Evolutionary conservation across 1,140 invertebrate species (phyloP).

Genomic region (Atta texana): DNA sequence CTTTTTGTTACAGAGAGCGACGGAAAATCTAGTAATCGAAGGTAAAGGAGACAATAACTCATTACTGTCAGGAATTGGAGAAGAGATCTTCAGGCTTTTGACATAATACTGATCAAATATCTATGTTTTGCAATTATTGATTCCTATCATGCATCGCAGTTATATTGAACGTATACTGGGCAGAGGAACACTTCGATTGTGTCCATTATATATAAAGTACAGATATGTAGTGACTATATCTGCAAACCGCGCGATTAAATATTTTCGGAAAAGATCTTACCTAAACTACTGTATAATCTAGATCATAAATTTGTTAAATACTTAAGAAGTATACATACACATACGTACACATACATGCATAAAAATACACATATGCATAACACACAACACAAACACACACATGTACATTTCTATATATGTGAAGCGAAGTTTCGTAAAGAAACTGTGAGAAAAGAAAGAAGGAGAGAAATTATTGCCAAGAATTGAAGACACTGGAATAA

Average conservation of each 20-base stretch:
- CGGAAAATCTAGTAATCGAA: conserved; percentile 82
- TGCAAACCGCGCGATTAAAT: conserved; percentile 59
- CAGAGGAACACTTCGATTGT: conserved; percentile 53
- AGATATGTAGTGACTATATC: conserved; percentile 59
- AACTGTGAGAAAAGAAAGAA: background rate
- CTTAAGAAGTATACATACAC: conserved; percentile 52
- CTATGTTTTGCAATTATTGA: conserved; percentile 67
- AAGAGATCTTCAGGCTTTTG: conserved; percentile 82
- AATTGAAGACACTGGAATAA: conserved; percentile 70
- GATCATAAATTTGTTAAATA: conserved; percentile 70
- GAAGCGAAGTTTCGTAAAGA: conserved; percentile 30
- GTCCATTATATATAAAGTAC: conserved; percentile 54
- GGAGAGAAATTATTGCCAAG: conserved; percentile 44
- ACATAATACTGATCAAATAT: conserved; percentile 71
- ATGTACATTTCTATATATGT: conserved; percentile 27
- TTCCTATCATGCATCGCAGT: conserved; percentile 62
- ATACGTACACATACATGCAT: background rate
- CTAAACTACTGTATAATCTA: conserved; percentile 71
- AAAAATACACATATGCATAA: conserved; percentile 28
- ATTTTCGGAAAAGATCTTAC: conserved; percentile 72
- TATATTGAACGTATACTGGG: conserved; percentile 52
- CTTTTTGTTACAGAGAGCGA: conserved; percentile 78
- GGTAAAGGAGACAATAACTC: conserved; percentile 85
- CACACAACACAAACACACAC: conserved; percentile 22
- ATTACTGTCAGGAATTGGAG: conserved; percentile 82